Conservation (phyloP, 2,113 vertebrate species). For the Onychorhynchus coronatus region DNA sequence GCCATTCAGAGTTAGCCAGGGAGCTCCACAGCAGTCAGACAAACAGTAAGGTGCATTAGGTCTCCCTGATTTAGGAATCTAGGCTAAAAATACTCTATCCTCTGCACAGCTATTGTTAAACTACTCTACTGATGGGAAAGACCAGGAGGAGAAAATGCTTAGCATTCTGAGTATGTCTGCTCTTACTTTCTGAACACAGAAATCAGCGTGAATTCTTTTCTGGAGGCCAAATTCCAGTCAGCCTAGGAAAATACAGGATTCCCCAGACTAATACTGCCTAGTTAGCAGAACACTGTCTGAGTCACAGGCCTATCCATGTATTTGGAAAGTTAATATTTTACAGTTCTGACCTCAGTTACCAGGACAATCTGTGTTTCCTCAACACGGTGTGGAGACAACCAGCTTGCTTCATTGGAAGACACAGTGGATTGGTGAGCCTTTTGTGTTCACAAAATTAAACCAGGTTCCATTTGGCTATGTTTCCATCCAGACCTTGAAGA, state of each 20-base stretch:
- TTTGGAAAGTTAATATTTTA: constrained; percentile 9
- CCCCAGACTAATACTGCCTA: neutral
- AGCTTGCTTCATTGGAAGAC: neutral
- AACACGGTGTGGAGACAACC: neutral
- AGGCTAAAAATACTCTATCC: neutral
- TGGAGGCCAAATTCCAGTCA: neutral
- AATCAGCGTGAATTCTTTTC: neutral
- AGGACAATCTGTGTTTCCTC: neutral
- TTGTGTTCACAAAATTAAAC: neutral
- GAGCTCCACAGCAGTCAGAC: neutral
- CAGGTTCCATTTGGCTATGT: neutral
- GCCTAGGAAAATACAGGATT: neutral
- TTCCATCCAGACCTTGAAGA: neutral
- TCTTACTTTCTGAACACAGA: neutral
- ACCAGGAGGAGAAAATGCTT: neutral
- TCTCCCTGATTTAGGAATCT: neutral
- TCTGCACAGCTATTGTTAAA: neutral
- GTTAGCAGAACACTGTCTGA: neutral
- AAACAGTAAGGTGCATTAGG: neutral
- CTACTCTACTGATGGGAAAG: neutral
- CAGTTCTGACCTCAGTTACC: neutral
- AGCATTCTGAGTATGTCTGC: neutral
- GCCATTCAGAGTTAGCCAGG: neutral
- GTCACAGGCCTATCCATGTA: neutral
- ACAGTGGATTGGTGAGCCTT: neutral